Evolutionary conservation across 2,113 vertebrate species (phyloP).

Genomic region (Peromyscus maniculatus): DNA sequence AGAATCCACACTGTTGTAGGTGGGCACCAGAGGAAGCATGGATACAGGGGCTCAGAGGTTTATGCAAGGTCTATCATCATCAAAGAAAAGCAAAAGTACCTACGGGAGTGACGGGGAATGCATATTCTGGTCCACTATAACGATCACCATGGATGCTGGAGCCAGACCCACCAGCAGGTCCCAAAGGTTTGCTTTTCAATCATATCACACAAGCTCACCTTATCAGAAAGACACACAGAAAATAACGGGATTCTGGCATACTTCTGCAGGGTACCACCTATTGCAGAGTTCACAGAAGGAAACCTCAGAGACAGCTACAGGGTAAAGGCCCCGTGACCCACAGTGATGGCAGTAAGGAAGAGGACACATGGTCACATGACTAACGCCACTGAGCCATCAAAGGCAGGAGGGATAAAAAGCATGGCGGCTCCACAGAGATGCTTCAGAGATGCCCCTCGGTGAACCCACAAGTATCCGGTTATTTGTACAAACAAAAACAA

Average conservation of each 20-base stretch:
- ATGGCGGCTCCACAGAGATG: neutral
- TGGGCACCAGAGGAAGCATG: fast-evolving
- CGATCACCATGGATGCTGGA: neutral
- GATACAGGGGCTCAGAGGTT: neutral
- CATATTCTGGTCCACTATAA: neutral
- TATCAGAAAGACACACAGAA: neutral
- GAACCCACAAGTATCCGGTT: neutral
- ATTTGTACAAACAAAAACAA: neutral
- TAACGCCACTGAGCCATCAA: neutral
- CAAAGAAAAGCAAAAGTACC: neutral
- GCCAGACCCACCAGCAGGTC: neutral
- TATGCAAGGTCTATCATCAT: neutral
- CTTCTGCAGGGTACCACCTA: neutral
- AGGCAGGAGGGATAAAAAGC: too few relatives aligned
- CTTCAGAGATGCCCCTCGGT: neutral
- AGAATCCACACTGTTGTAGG: neutral
- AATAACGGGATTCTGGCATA: neutral
- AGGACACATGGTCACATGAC: neutral
- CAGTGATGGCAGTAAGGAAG: neutral
- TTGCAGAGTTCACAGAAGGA: neutral
- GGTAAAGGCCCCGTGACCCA: neutral
- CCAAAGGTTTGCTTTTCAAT: neutral
- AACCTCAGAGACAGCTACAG: neutral
- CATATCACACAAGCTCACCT: neutral
- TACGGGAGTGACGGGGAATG: fast-evolving